Evolutionary conservation across 2,888 invertebrate species (phyloP), one percentile per base, ranked within the genome.

Genomic region (Chloroclystis v-ata): DNA sequence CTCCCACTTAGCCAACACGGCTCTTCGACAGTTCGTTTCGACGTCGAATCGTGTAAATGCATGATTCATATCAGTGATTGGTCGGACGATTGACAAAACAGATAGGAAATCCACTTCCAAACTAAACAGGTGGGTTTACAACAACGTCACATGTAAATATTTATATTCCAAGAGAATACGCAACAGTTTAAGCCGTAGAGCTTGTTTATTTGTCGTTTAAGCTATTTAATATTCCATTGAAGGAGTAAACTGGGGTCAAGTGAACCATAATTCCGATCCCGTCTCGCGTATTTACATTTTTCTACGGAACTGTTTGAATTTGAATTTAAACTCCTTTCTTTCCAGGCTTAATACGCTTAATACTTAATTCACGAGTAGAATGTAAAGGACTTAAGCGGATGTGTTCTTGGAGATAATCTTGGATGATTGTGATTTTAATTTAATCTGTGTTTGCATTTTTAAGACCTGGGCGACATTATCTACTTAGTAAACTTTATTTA

Each of bases 241-340:
- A 65, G 67, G 61, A 61, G 69, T 65, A 64, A 66, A 66, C 67
- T 51, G 65, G 71, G 79, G 75, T 77, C 78, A 74, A 75, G 64
- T 77, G 73, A 75, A 73, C 78, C 78, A 78, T 81, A 78, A 81
- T 69, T 82, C 67, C 69, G 61, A 73, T 72, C 71, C 69, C 57
- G 33, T 39, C 49, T 37, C 37, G 43, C 48, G 51, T 49, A 72
- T 79, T 79, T 77, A 80, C 76, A 77, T 75, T 69, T 72, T 82
- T 80, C 83, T 66, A 66, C 63, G 83, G 78, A 82, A 70, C 65
- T 56, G 67, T 67, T 63, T 72, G 69, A 69, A 76, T 67, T 63
- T 72, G 69, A 70, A 76, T 65, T 65, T 66, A 62, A 65, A 63
- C 67, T 66, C 61, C 72, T 71, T 75, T 69, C 70, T 69, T 72